phyloP scores from a whole-genome alignment of 2,113 vertebrate species.

The Pituophis catenifer region DNA sequence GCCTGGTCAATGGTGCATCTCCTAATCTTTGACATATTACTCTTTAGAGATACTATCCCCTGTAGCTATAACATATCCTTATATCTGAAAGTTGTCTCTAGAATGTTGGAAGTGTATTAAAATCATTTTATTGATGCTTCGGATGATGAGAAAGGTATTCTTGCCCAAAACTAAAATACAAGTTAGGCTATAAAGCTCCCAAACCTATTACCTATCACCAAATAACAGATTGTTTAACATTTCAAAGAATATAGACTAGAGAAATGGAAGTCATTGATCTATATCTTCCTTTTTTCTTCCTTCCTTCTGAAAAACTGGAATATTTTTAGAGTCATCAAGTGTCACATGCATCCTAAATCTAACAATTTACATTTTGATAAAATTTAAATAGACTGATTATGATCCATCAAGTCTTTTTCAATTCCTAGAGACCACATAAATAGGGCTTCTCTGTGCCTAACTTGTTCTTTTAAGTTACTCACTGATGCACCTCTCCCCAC shows the following conservation, averaged over 20 bases:
- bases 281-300: background rate
- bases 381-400: background rate
- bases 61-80: background rate
- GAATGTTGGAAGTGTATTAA: slow-evolving; percentile 22
- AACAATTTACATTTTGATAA: background rate
- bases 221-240: slow-evolving; percentile 2
- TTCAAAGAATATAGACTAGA: background rate
- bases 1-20: background rate
- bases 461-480: background rate
- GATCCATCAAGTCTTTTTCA: background rate
- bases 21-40: slow-evolving; percentile 18
- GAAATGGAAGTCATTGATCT: background rate
- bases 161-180: slow-evolving; percentile 16
- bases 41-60: background rate
- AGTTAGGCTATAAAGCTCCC: background rate
- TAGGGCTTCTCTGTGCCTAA: background rate
- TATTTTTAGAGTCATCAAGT: background rate
- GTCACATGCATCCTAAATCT: background rate
- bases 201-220: background rate
- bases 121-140: background rate
- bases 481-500: background rate
- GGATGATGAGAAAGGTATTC: background rate
- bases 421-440: background rate
- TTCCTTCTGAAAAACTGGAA: background rate
- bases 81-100: slow-evolving; percentile 4